Base-by-base conservation (phyloP, 2,797 vertebrate genomes). In the Pampus argenteus region DNA sequence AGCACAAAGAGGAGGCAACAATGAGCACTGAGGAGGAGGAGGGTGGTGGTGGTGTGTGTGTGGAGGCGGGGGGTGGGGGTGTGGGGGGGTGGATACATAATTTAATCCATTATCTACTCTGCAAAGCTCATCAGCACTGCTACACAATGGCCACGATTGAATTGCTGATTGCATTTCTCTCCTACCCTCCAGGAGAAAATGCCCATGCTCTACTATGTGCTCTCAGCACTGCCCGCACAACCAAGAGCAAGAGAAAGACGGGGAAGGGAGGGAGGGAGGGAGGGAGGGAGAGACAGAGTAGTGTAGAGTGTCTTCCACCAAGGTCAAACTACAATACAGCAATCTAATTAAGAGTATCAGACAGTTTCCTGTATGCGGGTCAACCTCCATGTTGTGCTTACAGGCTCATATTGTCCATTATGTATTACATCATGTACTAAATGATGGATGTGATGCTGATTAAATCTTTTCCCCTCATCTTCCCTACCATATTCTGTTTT, bases 41-140 rank as follows among this genome's bases (percentile, higher is more conserved):
- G 72, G 20, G 65, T 4, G 34, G 34, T 7, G 34, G 34, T 9
- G 34, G 34, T 7, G 34, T 5, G 34, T 9, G 34, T 6, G 34
- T 31, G 49, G 10, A 28, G 36, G 63, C 13, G 48, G 63, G 18
- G 31, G 25, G 5, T 50, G 23, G 3, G 64, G 18, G 44, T 5
- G 34, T 7, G 66, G 56, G 77, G 48, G 76, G 84, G 85, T 76
- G 84, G 84, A 93, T 98, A 97, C 95, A 98, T 97, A 97, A 97
- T 97, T 97, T 96, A 97, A 97, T 96, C 96, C 95, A 96, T 97
- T 98, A 97, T 96, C 96, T 96, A 95, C 95, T 95, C 95, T 96
- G 95, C 95, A 95, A 95, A 95, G 95, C 95, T 96, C 95, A 96
- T 96, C 95, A 96, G 92, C 90, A 87, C 91, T 78, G 89, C 88